Conservation (phyloP, 2,113 vertebrate genomes). For the Uropsilus gracilis region DNA sequence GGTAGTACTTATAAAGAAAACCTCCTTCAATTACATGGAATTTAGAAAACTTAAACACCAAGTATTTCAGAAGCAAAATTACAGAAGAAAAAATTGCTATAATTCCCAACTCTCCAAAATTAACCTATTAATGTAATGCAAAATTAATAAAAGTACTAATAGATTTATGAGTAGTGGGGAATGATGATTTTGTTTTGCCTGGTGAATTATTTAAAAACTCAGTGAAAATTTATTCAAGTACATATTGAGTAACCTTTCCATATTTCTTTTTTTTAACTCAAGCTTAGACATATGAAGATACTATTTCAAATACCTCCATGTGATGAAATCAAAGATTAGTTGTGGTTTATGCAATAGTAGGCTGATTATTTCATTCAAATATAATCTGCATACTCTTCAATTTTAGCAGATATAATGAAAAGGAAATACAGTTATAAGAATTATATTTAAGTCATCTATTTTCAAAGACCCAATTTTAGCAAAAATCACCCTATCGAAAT, state of each 20-base stretch:
- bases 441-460: background rate
- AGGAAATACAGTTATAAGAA: background rate
- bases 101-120: background rate
- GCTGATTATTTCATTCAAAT: background rate
- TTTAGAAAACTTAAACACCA: background rate
- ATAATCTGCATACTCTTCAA: background rate
- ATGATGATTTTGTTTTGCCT: background rate
- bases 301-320: background rate
- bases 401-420: background rate
- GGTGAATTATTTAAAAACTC: background rate
- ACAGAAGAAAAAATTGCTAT: background rate
- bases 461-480: background rate
- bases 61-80: background rate
- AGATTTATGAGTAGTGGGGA: background rate
- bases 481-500: background rate
- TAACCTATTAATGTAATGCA: background rate
- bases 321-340: background rate
- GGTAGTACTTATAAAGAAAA: background rate
- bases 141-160: background rate
- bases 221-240: background rate
- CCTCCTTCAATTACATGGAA: background rate
- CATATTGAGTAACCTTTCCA: background rate
- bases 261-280: background rate
- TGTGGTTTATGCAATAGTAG: background rate
- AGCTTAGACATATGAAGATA: background rate